Evolutionary conservation across 2,888 invertebrate species (phyloP).

Genomic region (Dynastes grantii): DNA sequence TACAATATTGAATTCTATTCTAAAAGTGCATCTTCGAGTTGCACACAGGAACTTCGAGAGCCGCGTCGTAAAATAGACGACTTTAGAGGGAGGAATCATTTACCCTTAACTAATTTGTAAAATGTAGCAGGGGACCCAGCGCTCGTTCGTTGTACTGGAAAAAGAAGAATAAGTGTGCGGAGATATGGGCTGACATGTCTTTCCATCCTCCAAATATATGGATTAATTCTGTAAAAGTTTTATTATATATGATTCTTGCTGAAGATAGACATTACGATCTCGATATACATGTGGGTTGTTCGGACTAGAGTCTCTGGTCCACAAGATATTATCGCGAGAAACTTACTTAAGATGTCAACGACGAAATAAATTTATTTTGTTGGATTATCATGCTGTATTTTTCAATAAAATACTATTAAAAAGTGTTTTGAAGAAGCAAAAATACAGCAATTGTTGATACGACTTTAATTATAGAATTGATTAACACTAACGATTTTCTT

Average conservation of each 20-base stretch:
- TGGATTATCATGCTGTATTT: no score
- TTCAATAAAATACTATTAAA: no score
- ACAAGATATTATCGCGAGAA: no score
- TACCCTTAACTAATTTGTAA: slow-evolving; percentile 37
- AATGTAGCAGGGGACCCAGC: slow-evolving; percentile 14
- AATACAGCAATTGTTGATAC: no score
- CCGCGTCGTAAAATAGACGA: slow-evolving; percentile 22
- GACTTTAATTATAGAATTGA: no score
- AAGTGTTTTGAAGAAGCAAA: no score
- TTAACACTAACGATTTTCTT: no score
- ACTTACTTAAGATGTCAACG: no score
- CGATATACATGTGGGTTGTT: no score
- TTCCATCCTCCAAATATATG: slow-evolving; percentile 49
- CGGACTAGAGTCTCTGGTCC: no score
- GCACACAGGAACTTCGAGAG: slow-evolving; percentile 6
- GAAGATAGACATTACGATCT: not conserved
- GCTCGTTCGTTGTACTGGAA: slow-evolving; percentile 1
- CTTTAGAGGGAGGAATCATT: slow-evolving; percentile 18
- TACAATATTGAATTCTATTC: not conserved
- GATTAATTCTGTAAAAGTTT: slow-evolving; percentile 53
- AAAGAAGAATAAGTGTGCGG: slow-evolving; percentile 18
- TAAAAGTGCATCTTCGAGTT: not conserved
- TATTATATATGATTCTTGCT: slow-evolving; percentile 49
- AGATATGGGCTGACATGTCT: slow-evolving; percentile 37
- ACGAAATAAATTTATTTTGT: no score